Base-by-base conservation (phyloP, 2,113 vertebrate species). In the Python bivittatus region DNA sequence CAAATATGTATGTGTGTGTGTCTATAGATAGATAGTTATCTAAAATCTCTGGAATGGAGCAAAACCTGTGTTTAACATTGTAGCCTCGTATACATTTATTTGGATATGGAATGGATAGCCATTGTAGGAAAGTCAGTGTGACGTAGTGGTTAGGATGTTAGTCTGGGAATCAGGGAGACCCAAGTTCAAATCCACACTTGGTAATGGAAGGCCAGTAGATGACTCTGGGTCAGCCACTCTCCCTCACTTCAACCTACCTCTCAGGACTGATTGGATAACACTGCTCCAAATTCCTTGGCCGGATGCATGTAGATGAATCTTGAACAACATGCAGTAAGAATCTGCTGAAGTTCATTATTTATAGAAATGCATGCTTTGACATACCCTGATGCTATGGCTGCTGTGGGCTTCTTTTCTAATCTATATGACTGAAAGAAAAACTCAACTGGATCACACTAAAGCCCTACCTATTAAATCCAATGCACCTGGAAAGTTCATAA, bases 281-380 rank as follows among this genome's bases (percentile, higher is more conserved):
- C 38, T 60, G 33, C 33, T 60, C 86, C 60, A 3, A 11, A 20
- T 2, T 44, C 9, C 33, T 27, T 58, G 11, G 3, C 0, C 2
- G 33, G 33, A 10, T 86, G 33, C 12, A 12, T 60, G 17, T 54
- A 58, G 12, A 88, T 60, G 22, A 79, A 79, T 22, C 33, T 79
- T 79, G 72, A 79, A 33, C 33, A 79, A 33, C 2, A 4, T 79
- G 33, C 33, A 79, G 72, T 33, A 91, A 95, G 33, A 33, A 94
- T 79, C n/a, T 9, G 89, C 84, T 42, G 44, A 48, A 23, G 17
- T 20, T 86, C 54, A n/a, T 83, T 44, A 2, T 22, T 60, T 90
- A 88, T n/a, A 87, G 89, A 92, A 68, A 1, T 52, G 90, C 92
- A 44, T 84, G 0, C 13, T 6, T 57, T 84, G 20, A 42, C 15